Conservation (phyloP, 2,888 invertebrate genomes). For the Asteroscopus sphinx region DNA sequence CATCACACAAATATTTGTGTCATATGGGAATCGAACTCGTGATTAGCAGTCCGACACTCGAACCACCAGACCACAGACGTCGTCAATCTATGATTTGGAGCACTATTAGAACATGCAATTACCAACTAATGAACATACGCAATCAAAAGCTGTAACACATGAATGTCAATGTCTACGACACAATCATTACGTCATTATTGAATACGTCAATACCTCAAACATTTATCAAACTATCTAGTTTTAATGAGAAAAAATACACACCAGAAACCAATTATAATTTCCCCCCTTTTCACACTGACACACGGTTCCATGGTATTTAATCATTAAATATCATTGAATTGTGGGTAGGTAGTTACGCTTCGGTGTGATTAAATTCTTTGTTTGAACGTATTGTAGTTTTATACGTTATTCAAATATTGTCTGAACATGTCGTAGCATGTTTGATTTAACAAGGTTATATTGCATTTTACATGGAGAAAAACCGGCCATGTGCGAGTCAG, state of each 20-base stretch:
- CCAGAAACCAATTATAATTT: constrained; percentile 14
- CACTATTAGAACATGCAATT: constrained; percentile 2
- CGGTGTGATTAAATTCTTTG: constrained; percentile 53
- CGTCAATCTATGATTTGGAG: constrained; percentile 26
- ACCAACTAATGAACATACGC: constrained; percentile 14
- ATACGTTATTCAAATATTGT: constrained; percentile 43
- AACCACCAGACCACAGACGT: no score
- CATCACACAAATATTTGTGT: no score
- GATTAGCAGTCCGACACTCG: no score
- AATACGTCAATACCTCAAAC: constrained; percentile 5
- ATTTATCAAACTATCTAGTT: constrained; percentile 20
- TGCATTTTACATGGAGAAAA: constrained; percentile 15
- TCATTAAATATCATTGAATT: background rate
- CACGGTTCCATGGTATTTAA: constrained; percentile 28
- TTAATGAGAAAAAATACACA: constrained; percentile 12
- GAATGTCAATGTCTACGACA: constrained; percentile 10
- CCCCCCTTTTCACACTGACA: constrained; percentile 24
- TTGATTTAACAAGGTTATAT: constrained; percentile 43
- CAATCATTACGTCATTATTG: constrained; percentile 1
- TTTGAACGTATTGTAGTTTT: constrained; percentile 47
- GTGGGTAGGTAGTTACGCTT: background rate
- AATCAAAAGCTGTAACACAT: no score
- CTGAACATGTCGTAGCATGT: constrained; percentile 48
- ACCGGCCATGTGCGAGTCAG: no score
- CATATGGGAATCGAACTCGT: no score